Percentiles rank a stretch among this genome's conserved stretches.
phyloP scores from a whole-genome alignment of 2,797 vertebrate species.

The Peromyscus eremicus region DNA sequence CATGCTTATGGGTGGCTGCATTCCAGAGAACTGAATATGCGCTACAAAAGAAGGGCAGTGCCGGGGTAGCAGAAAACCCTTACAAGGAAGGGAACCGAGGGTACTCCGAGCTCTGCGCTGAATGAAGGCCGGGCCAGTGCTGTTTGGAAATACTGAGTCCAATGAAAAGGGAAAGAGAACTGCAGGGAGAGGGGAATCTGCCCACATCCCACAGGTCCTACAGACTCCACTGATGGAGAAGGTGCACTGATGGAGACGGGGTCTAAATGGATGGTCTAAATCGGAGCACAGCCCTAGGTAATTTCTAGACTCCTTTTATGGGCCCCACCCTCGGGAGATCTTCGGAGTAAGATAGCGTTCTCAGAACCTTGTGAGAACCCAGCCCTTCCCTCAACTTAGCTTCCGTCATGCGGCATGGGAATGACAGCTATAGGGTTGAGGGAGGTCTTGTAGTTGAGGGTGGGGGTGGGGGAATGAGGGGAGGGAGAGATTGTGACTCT shows the following conservation, averaged over 20 bases:
- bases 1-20: constrained; percentile 69
- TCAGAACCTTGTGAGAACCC: background rate
- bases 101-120: background rate
- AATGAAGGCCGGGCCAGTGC: background rate
- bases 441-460: background rate
- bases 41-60: constrained; percentile 25
- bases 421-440: background rate
- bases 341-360: background rate
- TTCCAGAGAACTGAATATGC: constrained; percentile 77
- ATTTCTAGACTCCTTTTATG: background rate
- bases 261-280: background rate
- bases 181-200: background rate
- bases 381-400: background rate
- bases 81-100: constrained; percentile 58
- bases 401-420: background rate
- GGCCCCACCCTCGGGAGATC: background rate
- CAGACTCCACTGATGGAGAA: background rate
- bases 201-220: background rate
- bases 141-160: background rate
- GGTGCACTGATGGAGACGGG: too few species aligned
- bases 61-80: constrained; percentile 54
- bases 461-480: too few species aligned
- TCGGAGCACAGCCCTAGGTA: background rate
- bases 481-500: background rate
- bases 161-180: background rate